Base-by-base conservation (phyloP, 2,797 vertebrate genomes). In the Moxostoma hubbsi region DNA sequence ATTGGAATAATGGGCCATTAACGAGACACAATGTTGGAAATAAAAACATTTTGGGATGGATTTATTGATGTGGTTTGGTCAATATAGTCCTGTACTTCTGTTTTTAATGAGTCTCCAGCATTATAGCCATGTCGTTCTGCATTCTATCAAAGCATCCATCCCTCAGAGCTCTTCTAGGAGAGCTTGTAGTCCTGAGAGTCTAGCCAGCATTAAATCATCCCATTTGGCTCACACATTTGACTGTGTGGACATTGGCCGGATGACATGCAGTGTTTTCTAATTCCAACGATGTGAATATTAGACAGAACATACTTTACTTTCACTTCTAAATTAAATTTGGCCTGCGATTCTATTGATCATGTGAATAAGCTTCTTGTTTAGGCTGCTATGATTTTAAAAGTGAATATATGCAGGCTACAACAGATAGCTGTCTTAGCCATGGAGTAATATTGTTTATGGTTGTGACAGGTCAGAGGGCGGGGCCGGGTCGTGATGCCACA, bases 191-290 rank as follows among this genome's bases (percentile, higher is more conserved):
- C 47, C 63, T 84, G 16, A 59, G 7, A 43, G 53, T 73, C 64
- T 82, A 73, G 73, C 79, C 65, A 61, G 51, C 45, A 74, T 84
- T 67, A 81, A 77, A 72, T 45, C 73, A 79, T 83, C 65, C 73
- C 82, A 57, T 81, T 67, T 78, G 81, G 72, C 79, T 57, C 49
- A 71, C 73, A 83, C 61, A 84, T 68, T 50, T 78, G 73, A 78
- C 79, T 86, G 78, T 84, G 80, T 71, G 83, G 82, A 76, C 78
- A 81, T 49, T 84, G 59, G 12, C 78, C 49, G 73, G 36, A 36
- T 5, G 64, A 69, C 49, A 77, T 71, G 13, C 63, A 50, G 66
- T 69, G 15, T 55, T 55, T 63, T 46, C 66, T 62, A 45, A 36
- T 73, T 78, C 6, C 36, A 57, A 46, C 59, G 24, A 51, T 64